Evolutionary conservation across 1,140 invertebrate genomes (phyloP).

Genomic region (Zaprionus gabonicus): DNA sequence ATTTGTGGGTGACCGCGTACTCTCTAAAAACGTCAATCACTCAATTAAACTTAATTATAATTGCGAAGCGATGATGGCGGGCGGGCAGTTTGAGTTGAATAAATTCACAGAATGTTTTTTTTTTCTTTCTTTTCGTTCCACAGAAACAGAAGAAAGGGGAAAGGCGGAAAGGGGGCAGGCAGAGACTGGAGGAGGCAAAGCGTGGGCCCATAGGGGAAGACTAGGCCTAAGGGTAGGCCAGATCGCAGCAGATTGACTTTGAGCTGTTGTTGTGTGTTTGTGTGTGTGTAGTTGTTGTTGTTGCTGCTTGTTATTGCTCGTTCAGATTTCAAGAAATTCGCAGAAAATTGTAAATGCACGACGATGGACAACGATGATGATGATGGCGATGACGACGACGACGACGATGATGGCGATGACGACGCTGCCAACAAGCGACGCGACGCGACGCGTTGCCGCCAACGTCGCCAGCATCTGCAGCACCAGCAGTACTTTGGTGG

Average conservation of each 20-base stretch:
- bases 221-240: constrained; percentile 2
- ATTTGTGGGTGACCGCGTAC: constrained; percentile 81
- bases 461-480: constrained; percentile 39
- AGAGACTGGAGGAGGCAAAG: constrained; percentile 8
- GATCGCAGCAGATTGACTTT: constrained; percentile 34
- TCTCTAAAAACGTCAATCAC: constrained; percentile 83
- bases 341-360: constrained; percentile 82
- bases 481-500: constrained; percentile 71
- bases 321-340: constrained; percentile 80
- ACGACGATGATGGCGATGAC: constrained; percentile 22
- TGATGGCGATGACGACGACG: constrained; percentile 29
- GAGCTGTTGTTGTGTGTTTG: constrained; percentile 14
- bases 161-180: constrained; percentile 5
- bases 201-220: neutral
- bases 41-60: constrained; percentile 84
- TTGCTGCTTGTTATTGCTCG: constrained; percentile 36
- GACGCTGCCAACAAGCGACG: constrained; percentile 33
- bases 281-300: constrained; percentile 4
- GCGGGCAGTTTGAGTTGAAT: constrained; percentile 56
- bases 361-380: constrained; percentile 42
- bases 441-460: constrained; percentile 14
- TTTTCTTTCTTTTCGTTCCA: too few species aligned
- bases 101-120: constrained; percentile 47
- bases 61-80: constrained; percentile 82
- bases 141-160: neutral